These are phyloP conservation scores for Tauraco hartlaubi DNA, from an alignment of 2,797 vertebrate genomes.

Conservation along the genomic window DNA sequence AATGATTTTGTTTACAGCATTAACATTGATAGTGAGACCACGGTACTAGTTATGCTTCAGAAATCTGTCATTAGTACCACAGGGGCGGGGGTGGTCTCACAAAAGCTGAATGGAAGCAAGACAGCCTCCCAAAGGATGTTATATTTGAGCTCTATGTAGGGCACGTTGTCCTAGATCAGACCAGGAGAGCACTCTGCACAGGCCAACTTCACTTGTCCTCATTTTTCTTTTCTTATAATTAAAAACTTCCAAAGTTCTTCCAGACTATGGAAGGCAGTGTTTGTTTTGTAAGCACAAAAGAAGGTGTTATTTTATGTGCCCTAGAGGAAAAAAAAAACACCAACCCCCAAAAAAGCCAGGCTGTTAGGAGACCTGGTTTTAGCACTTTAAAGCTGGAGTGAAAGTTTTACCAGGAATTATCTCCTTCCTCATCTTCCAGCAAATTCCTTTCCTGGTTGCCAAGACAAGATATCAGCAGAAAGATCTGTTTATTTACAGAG, in stretches of 20 bases:
- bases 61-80: conserved; percentile 8
- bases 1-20: conserved; percentile 49
- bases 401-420: conserved; percentile 20
- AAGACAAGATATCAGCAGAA: conserved; percentile 17
- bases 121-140: conserved; percentile 53
- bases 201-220: conserved; percentile 54
- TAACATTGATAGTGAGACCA: not conserved
- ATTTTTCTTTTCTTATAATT: conserved; percentile 63
- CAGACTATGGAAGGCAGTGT: conserved; percentile 5
- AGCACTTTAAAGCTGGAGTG: not conserved
- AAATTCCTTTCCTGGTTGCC: not conserved
- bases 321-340: not conserved
- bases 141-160: conserved; percentile 72
- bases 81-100: conserved; percentile 18
- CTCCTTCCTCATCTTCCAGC: conserved; percentile 3
- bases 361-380: not conserved
- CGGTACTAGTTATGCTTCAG: not conserved
- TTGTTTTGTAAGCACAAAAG: conserved; percentile 46
- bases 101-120: conserved; percentile 60
- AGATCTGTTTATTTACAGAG: conserved; percentile 32
- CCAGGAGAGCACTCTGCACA: conserved; percentile 43
- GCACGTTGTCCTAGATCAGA: conserved; percentile 72
- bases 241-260: conserved; percentile 62
- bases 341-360: not conserved
- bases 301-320: not conserved